Percentiles rank a stretch among this genome's conserved stretches.
phyloP scores from a whole-genome alignment of 2,888 invertebrate species.

The Pristionchus fissidentatus region DNA sequence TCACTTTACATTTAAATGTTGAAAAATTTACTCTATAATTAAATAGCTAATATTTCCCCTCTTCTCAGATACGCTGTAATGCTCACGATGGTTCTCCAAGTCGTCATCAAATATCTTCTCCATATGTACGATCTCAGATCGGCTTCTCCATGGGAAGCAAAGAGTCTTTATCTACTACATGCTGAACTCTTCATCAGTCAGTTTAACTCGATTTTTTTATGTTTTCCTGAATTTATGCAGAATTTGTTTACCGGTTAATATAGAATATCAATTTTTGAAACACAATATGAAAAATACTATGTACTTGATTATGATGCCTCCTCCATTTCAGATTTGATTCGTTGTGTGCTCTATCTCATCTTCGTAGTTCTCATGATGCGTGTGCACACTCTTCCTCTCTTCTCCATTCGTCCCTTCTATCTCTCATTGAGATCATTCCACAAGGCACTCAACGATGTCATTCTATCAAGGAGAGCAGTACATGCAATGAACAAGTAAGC shows the following conservation, averaged over 20 bases:
- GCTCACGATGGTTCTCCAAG: constrained; percentile 84
- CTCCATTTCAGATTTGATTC: constrained; percentile 79
- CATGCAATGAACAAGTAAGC: constrained; percentile 73
- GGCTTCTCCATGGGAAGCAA: constrained; percentile 92
- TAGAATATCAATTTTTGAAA: too few species aligned
- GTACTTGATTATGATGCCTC: background rate
- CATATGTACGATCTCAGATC: constrained; percentile 93
- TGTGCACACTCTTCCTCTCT: constrained; percentile 95
- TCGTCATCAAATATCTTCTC: constrained; percentile 90
- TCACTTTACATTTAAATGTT: background rate
- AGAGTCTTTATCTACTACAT: constrained; percentile 95
- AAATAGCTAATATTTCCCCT: too few species aligned
- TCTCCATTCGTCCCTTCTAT: constrained; percentile 99
- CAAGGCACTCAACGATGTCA: constrained; percentile 95
- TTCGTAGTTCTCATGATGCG: constrained; percentile 96
- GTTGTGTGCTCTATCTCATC: constrained; percentile 87
- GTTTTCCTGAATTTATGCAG: background rate
- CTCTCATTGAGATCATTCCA: constrained; percentile 87
- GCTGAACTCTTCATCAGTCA: constrained; percentile 93
- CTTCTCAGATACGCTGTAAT: constrained; percentile 88
- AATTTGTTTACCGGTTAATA: background rate
- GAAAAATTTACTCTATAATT: background rate
- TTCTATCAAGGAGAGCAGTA: constrained; percentile 83
- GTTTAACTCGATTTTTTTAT: too few species aligned
- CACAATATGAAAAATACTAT: too few species aligned